Evolutionary conservation across 2,888 invertebrate species (phyloP), one percentile per base, ranked within the genome.

Genomic region (Dasypogon diadema): DNA sequence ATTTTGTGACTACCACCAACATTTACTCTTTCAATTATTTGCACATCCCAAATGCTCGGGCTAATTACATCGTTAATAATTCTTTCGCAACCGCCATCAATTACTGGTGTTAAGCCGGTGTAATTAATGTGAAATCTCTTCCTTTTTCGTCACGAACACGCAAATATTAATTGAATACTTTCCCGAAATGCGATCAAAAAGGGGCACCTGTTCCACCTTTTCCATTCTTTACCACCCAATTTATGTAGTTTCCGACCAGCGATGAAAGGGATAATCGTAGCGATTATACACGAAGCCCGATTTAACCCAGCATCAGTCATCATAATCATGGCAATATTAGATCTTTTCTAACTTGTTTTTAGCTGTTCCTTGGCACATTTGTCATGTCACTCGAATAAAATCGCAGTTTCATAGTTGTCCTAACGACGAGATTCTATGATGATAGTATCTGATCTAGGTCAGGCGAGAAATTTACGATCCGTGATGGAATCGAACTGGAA

Each of bases 81-180:
- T 16, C 30, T 24, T 30, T 30, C 14, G 14, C n/a, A 30, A n/a
- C 56, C 6, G 16, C 30, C 56, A 56, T 56, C 26, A 56, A 56
- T 56, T 56, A 56, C 14, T 14, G 56, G 56, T 14, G 56, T 14
- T 56, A 16, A 56, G 24, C 56, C 16, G 26, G 3, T 24, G 56
- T 56, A 56, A 56, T 56, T 56, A 24, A 56, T 56, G 56, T 30
- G 56, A 14, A 30, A 16, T n/a, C 56, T 22, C 56, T 42, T 42
- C 42, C 10, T 12, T 42, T 42, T 42, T 12, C 42, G 42, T 12
- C 12, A 8, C n/a, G 42, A 42, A 42, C 42, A 42, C 42, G 42
- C 42, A 42, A 42, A 42, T 42, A 42, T 12, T 42, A 42, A 42
- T 42, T 42, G 42, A 42, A 42, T 42, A 2, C 42, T 42, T 12